Base-by-base conservation (phyloP, 2,797 vertebrate species). In the Manis pentadactyla region DNA sequence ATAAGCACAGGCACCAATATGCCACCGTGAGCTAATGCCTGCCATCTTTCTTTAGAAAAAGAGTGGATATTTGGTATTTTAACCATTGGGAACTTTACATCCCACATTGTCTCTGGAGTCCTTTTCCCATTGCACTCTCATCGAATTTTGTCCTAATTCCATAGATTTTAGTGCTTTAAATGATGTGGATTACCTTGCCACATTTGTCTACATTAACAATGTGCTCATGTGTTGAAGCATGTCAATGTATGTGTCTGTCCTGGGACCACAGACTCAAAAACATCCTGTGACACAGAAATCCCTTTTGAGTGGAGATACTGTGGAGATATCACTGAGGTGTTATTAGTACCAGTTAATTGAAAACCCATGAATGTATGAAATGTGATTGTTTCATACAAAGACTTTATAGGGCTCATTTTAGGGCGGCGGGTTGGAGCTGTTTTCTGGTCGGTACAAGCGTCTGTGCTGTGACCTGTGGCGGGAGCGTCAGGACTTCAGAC, bases 371-470 rank as follows among this genome's bases (percentile, higher is more conserved):
- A 4, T 29, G 61, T 10, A 15, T 39, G n/a, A 42, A 29, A 17
- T 0, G 15, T 5, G 8, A 21, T 21, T n/a, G 1, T 21, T 11
- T 25, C 31, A 37, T 0, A 6, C 2, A 4, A 12, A 21, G 39
- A 10, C 7, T 23, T 39, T 31, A 21, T 25, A 9, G 7, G 39
- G 15, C 6, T n/a, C 73, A 21, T 18, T 18, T 29, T 14, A 42
- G 46, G 57, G 12, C 34, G 23, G 31, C 0, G 18, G 31, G 11
- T 2, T 2, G 46, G 49, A 19, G 15, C 3, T 25, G 31, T 7
- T 55, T 25, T 19, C 42, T 42, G 1, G 73, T 17, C 9, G 34
- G 57, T 9, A 4, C 59, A 5, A 6, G 59, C 1, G 4, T 11
- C 85, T 4, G 59, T 1, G 57, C 1, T 0, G 15, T 1, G 55